Evolutionary conservation across 2,113 vertebrate species (phyloP).

Genomic region (Piliocolobus tephrosceles): DNA sequence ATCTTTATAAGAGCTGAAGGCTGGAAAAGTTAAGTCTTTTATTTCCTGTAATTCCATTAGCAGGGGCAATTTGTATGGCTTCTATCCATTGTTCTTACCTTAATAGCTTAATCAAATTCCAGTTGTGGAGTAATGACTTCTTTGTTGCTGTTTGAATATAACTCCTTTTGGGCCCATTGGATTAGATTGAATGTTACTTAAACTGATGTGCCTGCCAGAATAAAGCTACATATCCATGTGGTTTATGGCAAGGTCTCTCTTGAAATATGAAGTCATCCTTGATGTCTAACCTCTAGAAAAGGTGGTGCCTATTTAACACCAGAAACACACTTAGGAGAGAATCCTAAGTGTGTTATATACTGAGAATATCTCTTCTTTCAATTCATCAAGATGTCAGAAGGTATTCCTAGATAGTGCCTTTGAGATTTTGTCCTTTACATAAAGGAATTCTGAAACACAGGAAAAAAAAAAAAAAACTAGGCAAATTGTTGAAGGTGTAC

Average conservation of each 20-base stretch:
- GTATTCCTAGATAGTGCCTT: not conserved
- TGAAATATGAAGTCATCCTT: not conserved
- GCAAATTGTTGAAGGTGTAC: not conserved
- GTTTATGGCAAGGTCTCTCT: not conserved
- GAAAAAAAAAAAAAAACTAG: not conserved
- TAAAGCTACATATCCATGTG: not conserved
- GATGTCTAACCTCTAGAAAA: not conserved
- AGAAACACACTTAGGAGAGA: not conserved
- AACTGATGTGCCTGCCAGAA: not conserved
- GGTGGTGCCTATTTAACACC: not conserved
- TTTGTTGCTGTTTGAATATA: constrained; percentile 4
- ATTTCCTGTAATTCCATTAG: constrained; percentile 21
- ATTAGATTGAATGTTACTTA: not conserved
- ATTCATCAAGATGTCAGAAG: not conserved
- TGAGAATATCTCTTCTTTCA: not conserved
- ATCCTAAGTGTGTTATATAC: not conserved
- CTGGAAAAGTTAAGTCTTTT: not conserved
- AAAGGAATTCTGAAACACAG: not conserved
- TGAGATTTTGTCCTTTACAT: not conserved
- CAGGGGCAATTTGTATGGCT: not conserved
- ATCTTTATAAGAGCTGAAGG: not conserved
- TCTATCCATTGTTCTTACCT: not conserved
- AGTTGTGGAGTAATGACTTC: not conserved
- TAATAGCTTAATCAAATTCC: constrained; percentile 31
- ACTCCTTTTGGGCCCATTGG: not conserved